Evolutionary conservation across 2,888 invertebrate species (phyloP), one percentile per base, ranked within the genome.

Genomic region (Lochmaea crataegi): DNA sequence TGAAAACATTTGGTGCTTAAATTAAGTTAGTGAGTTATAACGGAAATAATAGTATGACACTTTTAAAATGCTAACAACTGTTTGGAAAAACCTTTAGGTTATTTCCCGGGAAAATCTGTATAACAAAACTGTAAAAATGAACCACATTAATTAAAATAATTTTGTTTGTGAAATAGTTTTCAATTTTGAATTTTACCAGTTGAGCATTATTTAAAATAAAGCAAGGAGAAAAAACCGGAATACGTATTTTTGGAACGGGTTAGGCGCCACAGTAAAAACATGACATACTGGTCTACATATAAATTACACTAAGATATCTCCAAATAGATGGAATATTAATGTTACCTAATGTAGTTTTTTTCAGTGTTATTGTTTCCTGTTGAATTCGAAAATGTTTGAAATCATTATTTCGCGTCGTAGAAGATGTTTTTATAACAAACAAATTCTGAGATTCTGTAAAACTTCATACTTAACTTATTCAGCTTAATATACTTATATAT

Each of bases 251-350:
- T 60, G 60, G 38, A 60, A 60, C 60, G 32, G 60, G 60, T 60
- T 60, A 60, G 60, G 41, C 60, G 60, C 60, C 32, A 38, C 60
- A 60, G n/a, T n/a, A 48, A n/a, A n/a, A 32, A 32, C 26, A 58
- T 60, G 60, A 38, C 60, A 60, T 38, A 60, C 60, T 60, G 38
- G 10, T 38, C 60, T 32, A 60, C 60, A 60, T 60, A 32, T 60
- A 60, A 60, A 60, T 60, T 60, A 32, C 60, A 60, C 38, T 1
- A 56, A 48, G 45, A n/a, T 60, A 38, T 60, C 32, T 26, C 26
- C 9, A n/a, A 60, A 60, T 60, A 32, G 5, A 60, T 10, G 38
- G n/a, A 38, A 22, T 26, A 60, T 38, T 38, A 60, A 38, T 32
- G 60, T 57, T 56, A 16, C 26, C 60, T 38, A 38, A 38, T 38